Evolutionary conservation across 2,888 invertebrate genomes (phyloP), one percentile per base, ranked within the genome.

Genomic region (Xanthorhoe spadicearia): DNA sequence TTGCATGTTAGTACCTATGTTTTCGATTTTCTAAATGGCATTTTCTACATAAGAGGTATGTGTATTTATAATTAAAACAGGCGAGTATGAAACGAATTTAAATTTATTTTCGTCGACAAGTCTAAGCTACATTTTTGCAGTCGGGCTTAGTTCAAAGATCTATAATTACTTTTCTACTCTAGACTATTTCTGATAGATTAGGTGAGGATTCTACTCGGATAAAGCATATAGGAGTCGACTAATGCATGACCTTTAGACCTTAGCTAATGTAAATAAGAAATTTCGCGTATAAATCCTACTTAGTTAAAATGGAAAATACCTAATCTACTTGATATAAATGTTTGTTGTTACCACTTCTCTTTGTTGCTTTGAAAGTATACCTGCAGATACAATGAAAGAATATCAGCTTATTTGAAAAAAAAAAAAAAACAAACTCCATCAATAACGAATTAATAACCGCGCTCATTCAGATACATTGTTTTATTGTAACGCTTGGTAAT

Each of bases 341-440:
- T 57, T 38, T 28, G 52, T 48, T 61, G 48, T 51, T 60, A 61
- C 56, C 55, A 61, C 17, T 61, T 38, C 54, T 55, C 32, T 60
- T 51, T 56, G 55, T n/a, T 17, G 61, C 50, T 23, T 55, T 48
- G 15, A 28, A 17, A 64, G 23, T 53, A 55, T 50, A 55, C 50
- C 50, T 64, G 58, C 7, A 60, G 59, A 59, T 51, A 23, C 23
- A 51, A 50, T 38, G 13, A 9, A 38, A 50, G 2, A 50, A 35
- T 35, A 50, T 58, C 49, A 58, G 23, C 46, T 8, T 15, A 28
- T 38, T 32, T 32, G 28, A 28, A 4, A 28, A 28, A 28, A 28
- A 28, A 28, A n/a, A n/a, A n/a, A 23, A 23, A 23, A 23, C 23
- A 1, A 23, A 23, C 23, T 23, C 32, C 4, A 23, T 23, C 23